These are phyloP conservation scores for Drosophila bipectinata DNA, from an alignment of 1,140 invertebrate genomes.

Conservation along the genomic window DNA sequence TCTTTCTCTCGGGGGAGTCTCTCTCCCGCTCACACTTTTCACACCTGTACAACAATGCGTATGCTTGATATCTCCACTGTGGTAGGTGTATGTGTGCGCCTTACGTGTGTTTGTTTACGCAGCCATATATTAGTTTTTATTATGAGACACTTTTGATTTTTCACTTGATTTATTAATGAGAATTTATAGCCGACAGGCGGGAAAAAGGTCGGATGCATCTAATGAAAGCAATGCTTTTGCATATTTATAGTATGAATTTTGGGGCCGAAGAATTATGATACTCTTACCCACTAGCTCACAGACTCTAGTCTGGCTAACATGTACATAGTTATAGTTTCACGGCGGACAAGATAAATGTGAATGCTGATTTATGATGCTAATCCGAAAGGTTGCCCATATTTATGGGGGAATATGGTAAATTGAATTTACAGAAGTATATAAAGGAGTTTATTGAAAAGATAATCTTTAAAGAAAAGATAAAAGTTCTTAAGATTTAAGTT, in stretches of 20 bases:
- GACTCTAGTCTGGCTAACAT: slow-evolving; percentile 23
- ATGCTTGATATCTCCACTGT: slow-evolving; percentile 50
- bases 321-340: slow-evolving; percentile 20
- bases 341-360: slow-evolving; percentile 23
- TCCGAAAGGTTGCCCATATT: not conserved
- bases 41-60: slow-evolving; percentile 72
- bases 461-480: not conserved
- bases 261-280: slow-evolving; percentile 45
- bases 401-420: not conserved
- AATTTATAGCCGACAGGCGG: slow-evolving; percentile 58
- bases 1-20: not conserved
- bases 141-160: slow-evolving; percentile 72
- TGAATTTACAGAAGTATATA: not conserved
- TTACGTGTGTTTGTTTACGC: slow-evolving; percentile 48
- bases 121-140: slow-evolving; percentile 65
- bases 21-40: slow-evolving; percentile 29
- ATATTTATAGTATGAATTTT: slow-evolving; percentile 57
- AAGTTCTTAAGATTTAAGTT: not conserved
- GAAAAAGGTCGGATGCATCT: slow-evolving; percentile 34
- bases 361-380: slow-evolving; percentile 20
- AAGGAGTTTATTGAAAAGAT: not conserved
- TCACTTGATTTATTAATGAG: slow-evolving; percentile 71
- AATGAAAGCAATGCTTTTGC: slow-evolving; percentile 49
- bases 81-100: not conserved
- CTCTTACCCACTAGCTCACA: slow-evolving; percentile 10